Conservation (phyloP, 2,888 invertebrate species). For the Sesia apiformis region DNA sequence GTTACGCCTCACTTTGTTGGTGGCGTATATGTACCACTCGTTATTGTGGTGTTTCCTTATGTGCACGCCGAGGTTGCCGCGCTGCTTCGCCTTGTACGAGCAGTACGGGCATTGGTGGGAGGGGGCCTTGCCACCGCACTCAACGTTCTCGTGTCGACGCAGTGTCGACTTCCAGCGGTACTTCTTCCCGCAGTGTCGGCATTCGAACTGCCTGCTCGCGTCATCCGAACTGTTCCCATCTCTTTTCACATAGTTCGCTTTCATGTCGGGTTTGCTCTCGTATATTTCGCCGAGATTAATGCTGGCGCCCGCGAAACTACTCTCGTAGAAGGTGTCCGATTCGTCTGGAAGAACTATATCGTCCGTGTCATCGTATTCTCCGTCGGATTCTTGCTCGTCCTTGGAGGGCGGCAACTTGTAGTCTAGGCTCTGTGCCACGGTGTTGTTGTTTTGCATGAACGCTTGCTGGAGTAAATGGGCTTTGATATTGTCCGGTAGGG, state of each 20-base stretch:
- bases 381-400: constrained; percentile 68
- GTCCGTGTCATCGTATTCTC: constrained; percentile 67
- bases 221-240: constrained; percentile 59
- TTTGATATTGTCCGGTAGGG: constrained; percentile 40
- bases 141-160: constrained; percentile 87
- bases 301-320: constrained; percentile 8
- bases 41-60: constrained; percentile 83
- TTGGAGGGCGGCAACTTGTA: constrained; percentile 33
- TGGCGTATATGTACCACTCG: constrained; percentile 70
- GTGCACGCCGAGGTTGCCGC: constrained; percentile 88
- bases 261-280: constrained; percentile 45
- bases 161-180: constrained; percentile 91
- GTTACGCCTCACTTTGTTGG: constrained; percentile 61
- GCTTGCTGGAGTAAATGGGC: constrained; percentile 53
- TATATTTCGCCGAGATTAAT: constrained; percentile 22
- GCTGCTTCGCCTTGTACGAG: constrained; percentile 84
- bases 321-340: constrained; percentile 37
- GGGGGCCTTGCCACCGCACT: constrained; percentile 88
- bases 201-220: constrained; percentile 79
- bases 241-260: constrained; percentile 33
- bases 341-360: constrained; percentile 68
- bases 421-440: constrained; percentile 31
- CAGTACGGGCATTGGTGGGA: constrained; percentile 87
- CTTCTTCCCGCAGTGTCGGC: constrained; percentile 88
- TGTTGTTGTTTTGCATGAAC: constrained; percentile 56